phyloP scores from a whole-genome alignment of 2,888 invertebrate species.

The Zeuzera pyrina region DNA sequence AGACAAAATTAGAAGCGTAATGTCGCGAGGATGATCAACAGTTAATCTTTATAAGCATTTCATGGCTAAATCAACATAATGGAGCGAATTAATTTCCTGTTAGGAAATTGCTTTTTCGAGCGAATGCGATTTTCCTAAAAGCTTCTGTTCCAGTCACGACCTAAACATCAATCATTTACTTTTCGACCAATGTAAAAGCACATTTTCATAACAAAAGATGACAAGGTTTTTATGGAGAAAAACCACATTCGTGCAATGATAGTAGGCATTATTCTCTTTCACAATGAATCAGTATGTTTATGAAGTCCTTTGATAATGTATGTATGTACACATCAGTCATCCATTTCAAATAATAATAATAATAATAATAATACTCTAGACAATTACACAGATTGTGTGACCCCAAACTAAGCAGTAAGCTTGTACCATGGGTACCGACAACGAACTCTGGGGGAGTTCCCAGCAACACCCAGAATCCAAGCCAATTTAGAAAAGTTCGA shows the following conservation, averaged over 20 bases:
- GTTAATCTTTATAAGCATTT: slow-evolving; percentile 12
- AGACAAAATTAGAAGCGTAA: slow-evolving; percentile 3
- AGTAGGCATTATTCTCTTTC: too few species aligned
- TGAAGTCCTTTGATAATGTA: too few species aligned
- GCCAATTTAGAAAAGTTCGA: too few species aligned
- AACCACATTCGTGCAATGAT: slow-evolving; percentile 10
- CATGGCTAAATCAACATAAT: slow-evolving; percentile 18
- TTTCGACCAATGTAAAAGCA: slow-evolving; percentile 17
- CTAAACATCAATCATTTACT: slow-evolving; percentile 36
- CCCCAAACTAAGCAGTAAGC: too few species aligned
- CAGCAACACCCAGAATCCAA: too few species aligned
- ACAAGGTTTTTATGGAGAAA: slow-evolving; percentile 21
- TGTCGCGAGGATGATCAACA: slow-evolving; percentile 6
- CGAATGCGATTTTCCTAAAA: slow-evolving; percentile 48
- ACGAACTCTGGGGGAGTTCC: too few species aligned
- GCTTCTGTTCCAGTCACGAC: slow-evolving; percentile 38
- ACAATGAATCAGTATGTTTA: too few species aligned
- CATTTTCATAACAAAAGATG: slow-evolving; percentile 36
- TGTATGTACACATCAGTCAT: too few species aligned
- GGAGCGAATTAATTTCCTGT: slow-evolving; percentile 53
- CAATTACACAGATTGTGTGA: too few species aligned
- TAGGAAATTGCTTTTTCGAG: slow-evolving; percentile 55
- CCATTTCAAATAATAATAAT: too few species aligned
- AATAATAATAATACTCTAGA: too few species aligned
- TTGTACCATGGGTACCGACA: too few species aligned